phyloP scores from a whole-genome alignment of 2,888 invertebrate species.

The Malthinus seriepunctatus region DNA sequence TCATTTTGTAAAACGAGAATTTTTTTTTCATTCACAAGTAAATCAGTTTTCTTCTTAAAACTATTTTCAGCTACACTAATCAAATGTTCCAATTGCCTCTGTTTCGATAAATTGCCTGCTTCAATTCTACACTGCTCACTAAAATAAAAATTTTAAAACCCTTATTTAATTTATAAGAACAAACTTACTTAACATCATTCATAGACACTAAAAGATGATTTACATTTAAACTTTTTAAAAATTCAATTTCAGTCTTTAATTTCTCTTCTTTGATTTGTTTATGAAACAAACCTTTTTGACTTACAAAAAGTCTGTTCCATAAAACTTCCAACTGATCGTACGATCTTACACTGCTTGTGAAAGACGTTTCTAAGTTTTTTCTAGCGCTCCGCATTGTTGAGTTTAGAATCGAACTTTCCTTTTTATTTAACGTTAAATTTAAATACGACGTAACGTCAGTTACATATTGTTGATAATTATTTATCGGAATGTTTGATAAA shows the following conservation, averaged over 20 bases:
- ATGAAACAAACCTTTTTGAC: slow-evolving; percentile 61
- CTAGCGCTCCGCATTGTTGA: too few species aligned
- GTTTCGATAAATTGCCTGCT: slow-evolving; percentile 11
- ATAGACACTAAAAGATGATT: slow-evolving; percentile 21
- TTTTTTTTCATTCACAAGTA: slow-evolving; percentile 9
- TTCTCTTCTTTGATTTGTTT: slow-evolving; percentile 59
- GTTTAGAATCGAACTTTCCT: too few species aligned
- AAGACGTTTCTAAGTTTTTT: too few species aligned
- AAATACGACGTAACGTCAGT: slow-evolving; percentile 10
- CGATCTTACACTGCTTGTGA: too few species aligned
- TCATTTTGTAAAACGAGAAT: slow-evolving; percentile 1
- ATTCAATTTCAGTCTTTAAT: slow-evolving; percentile 59
- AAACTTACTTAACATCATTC: slow-evolving; percentile 31
- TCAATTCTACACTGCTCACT: slow-evolving; percentile 13
- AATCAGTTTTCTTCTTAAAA: background rate
- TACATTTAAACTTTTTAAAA: slow-evolving; percentile 45
- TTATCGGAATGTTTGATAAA: slow-evolving; percentile 2
- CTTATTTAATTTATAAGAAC: background rate
- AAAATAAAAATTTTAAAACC: slow-evolving; percentile 2
- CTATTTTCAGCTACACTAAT: slow-evolving; percentile 2
- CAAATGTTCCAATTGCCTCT: slow-evolving; percentile 2
- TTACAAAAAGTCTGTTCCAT: slow-evolving; percentile 59
- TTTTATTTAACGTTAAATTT: background rate
- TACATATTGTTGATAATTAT: slow-evolving; percentile 6
- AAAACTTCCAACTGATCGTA: slow-evolving; percentile 5